phyloP scores from a whole-genome alignment of 2,888 invertebrate species.

The Lottia gigantea region DNA sequence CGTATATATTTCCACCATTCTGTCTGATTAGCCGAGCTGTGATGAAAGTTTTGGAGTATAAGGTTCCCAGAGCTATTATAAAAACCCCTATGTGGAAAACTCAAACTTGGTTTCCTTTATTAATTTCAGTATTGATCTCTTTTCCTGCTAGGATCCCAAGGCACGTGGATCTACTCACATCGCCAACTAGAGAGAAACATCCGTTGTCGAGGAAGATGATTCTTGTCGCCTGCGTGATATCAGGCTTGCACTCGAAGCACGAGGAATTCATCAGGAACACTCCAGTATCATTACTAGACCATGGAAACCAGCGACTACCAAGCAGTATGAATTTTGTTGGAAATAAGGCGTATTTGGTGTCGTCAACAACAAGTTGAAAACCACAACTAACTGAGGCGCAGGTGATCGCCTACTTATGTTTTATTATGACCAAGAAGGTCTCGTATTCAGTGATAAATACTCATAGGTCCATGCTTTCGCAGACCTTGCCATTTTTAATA shows the following conservation, averaged over 20 bases:
- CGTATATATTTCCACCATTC: constrained; percentile 37
- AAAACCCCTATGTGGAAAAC: constrained; percentile 30
- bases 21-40: constrained; percentile 20
- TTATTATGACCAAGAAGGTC: constrained; percentile 13
- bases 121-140: constrained; percentile 19
- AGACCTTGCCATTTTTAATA: constrained; percentile 23
- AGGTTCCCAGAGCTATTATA: constrained; percentile 26
- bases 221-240: constrained; percentile 25
- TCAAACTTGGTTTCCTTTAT: constrained; percentile 31
- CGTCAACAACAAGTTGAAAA: constrained; percentile 25
- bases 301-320: constrained; percentile 15
- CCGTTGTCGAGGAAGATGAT: constrained; percentile 11
- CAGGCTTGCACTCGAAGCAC: constrained; percentile 17
- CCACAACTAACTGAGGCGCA: constrained; percentile 22
- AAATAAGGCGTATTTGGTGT: neutral
- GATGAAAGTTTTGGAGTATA: constrained; percentile 26
- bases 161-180: constrained; percentile 24
- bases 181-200: constrained; percentile 11
- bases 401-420: constrained; percentile 21
- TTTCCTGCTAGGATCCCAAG: constrained; percentile 28
- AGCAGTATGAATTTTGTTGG: neutral
- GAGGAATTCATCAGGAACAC: constrained; percentile 18
- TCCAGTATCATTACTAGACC: constrained; percentile 16
- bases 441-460: constrained; percentile 28
- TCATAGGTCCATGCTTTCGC: constrained; percentile 27